Base-by-base conservation (phyloP, 2,797 vertebrate genomes). In the Thaleichthys pacificus region DNA sequence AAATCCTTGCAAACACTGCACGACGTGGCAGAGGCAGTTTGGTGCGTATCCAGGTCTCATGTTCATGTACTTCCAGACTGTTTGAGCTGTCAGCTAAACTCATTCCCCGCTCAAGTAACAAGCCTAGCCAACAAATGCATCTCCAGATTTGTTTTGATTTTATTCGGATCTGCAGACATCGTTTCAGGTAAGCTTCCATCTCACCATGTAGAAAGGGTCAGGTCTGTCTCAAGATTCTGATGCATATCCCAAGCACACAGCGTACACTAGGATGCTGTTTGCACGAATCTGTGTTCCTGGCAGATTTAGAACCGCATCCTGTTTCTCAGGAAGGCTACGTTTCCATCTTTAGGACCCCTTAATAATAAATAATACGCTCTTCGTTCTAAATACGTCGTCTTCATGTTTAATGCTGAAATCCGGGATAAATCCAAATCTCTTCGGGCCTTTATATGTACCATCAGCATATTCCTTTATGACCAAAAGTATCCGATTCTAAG, bases 11-110 rank as follows among this genome's bases (percentile, higher is more conserved):
- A 78, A 82, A 21, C 63, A 69, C 76, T 74, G 77, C 82, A 80
- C 42, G 79, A 85, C 73, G 75, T 12, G 47, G 81, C 70, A 77
- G 65, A 62, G 71, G 70, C 68, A 49, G 19, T 75, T 66, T 86
- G 85, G 84, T 84, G 70, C 68, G 0, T 78, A 69, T 89, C 86
- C 85, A 87, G 79, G 71, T 66, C 76, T 82, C 60, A 5, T 83
- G 70, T 85, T 85, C 82, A 62, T 81, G 79, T 71, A 73, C 69
- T 76, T 32, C 35, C 66, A 77, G 71, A 78, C 68, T 51, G 74
- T 80, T 73, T 73, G 80, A 70, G 61, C 57, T 3, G 66, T 9
- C 63, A 84, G 63, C 65, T 76, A 72, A 83, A 80, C 67, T 67
- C 30, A 8, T 75, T 79, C 71, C 82, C 83, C 80, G 76, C 79